Evolutionary conservation across 1,140 invertebrate species (phyloP).

Genomic region (Globodera ellingtonae): DNA sequence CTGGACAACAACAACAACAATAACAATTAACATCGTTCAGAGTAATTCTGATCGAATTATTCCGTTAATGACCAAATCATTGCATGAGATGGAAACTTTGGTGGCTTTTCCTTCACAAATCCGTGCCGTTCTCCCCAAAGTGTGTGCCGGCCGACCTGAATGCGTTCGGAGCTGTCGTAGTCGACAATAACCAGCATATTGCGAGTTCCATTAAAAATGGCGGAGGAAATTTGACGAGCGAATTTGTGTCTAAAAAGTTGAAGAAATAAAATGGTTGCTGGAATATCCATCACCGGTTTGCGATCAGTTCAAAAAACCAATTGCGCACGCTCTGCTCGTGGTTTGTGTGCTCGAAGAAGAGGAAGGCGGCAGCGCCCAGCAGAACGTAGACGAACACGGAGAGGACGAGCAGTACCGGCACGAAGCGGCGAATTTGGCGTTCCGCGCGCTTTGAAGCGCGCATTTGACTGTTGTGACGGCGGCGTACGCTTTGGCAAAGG

Average conservation of each 20-base stretch:
- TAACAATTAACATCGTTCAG: too few relatives aligned
- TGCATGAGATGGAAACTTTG: neutral
- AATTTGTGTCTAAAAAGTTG: constrained; percentile 39
- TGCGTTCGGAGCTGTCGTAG: constrained; percentile 36
- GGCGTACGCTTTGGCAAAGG: neutral
- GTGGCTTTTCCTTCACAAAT: neutral
- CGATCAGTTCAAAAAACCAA: constrained; percentile 43
- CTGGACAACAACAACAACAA: too few relatives aligned
- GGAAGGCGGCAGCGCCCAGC: constrained; percentile 45
- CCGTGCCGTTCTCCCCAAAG: neutral
- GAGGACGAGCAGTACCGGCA: constrained; percentile 31
- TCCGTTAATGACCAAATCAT: too few relatives aligned
- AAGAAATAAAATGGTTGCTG: neutral
- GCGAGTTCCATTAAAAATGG: constrained; percentile 43
- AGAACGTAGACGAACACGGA: constrained; percentile 42
- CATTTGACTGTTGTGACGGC: neutral
- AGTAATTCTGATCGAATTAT: too few relatives aligned
- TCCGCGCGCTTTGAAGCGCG: constrained; percentile 12
- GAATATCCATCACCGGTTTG: constrained; percentile 42
- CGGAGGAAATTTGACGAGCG: constrained; percentile 39
- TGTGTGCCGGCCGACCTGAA: constrained; percentile 21
- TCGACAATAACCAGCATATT: constrained; percentile 49
- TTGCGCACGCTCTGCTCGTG: constrained; percentile 35
- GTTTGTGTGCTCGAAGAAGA: constrained; percentile 42
- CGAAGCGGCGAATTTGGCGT: constrained; percentile 27